Evolutionary conservation across 2,113 vertebrate genomes (phyloP), one percentile per base, ranked within the genome.

Genomic region (Oostethus manadensis): DNA sequence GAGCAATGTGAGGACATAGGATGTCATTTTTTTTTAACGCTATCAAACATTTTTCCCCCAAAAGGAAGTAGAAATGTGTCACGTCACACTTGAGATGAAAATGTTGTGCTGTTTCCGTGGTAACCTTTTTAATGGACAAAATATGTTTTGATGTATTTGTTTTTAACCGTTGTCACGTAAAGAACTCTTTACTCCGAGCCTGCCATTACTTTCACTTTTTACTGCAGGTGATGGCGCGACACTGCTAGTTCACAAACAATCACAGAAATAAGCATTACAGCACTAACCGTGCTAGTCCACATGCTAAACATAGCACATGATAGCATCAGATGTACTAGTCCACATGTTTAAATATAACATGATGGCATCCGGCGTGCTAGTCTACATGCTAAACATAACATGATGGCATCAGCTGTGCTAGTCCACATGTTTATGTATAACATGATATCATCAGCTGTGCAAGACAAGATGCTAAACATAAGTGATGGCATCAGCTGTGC

Each of bases 121-220:
- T 51, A 33, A 29, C 23, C 16, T 29, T 51, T 51, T 51, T 51
- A 29, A 51, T 26, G 49, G 23, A 29, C 15, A 5, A n/a, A 29
- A 16, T 51, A 8, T 51, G 23, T 51, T 51, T 51, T 26, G 23
- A 51, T 51, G 50, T 51, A 29, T 51, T 51, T 51, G 50, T 51
- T 51, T 29, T 51, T 51, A 51, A 26, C 49, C 16, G 23, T 51
- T 50, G 21, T 50, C 50, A 29, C 17, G 50, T 51, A 29, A 51
- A 50, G 21, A 29, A 51, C 23, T n/a, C 8, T 51, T 29, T 10
- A 33, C 8, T 3, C 15, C 16, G 3, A 51, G 16, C 49, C 15
- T 9, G 23, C 7, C 22, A 13, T 51, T 17, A 16, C 15, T 51
- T 51, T 8, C 3, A 9, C 23, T 26, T 11, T 51, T 26, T 16